Base-by-base conservation (phyloP, 2,888 invertebrate species). In the Pollenia labialis region DNA sequence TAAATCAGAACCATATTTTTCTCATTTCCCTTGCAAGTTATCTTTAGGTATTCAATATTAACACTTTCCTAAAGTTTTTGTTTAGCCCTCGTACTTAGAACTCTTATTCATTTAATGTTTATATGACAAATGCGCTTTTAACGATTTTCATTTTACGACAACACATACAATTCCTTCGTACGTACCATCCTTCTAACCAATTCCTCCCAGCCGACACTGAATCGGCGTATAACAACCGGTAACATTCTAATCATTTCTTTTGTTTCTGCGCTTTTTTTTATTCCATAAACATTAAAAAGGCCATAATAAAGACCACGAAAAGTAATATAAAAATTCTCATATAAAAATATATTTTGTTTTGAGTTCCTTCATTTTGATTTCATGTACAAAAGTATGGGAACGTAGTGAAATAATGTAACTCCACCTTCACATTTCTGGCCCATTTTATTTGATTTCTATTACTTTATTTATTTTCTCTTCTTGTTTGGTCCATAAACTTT, bases 121-220 rank as follows among this genome's bases (percentile, higher is more conserved):
- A 68, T 72, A 82, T 79, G 85, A 85, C 75, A 77, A 82, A 82
- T 69, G 80, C 79, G 44, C 64, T 66, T 86, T 83, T 80, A 80
- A 83, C 80, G 80, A 71, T 71, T 80, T 83, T 64, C 44, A 50
- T 81, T 85, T 79, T 64, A 82, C 64, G 64, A 18, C 66, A 62
- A 18, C 66, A 62, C 12, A 71, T 48, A 23, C 9, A 50, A 18
- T 58, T 16, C 32, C 58, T 62, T 52, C 23, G 60, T 72, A 46
- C 23, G 60, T 72, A 46, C 58, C 50, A 23, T 56, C 16, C 42
- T 54, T 50, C 74, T 32, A 74, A 60, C 12, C 68, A 69, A 56
- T 64, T 52, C 32, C 54, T 42, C 16, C 32, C 18, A 16, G 58
- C 58, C 42, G 44, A 72, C 40, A 72, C 40, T 74, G 14, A 76